Base-by-base conservation (phyloP, 2,888 invertebrate genomes). In the Chrysomela aeneicollis region DNA sequence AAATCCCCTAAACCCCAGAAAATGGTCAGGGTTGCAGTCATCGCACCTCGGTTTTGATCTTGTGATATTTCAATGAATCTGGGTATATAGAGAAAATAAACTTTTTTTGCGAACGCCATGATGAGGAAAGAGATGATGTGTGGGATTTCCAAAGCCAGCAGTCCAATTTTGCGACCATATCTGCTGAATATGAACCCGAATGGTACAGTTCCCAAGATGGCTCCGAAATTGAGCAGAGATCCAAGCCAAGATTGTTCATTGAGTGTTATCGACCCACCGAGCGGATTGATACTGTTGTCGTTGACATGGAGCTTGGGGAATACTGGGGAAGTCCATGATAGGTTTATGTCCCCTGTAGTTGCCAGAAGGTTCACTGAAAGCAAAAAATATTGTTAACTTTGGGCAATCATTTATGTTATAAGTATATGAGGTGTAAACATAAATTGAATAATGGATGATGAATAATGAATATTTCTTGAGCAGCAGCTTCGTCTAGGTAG, bases 21-120 rank as follows among this genome's bases (percentile, higher is more conserved):
- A 46, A 89, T 84, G 74, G 92, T 92, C 63, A 94, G 87, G 65
- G 92, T 88, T 0, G 66, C 66, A 6, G 72, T 67, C 0, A 95
- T 83, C 0, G 92, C 88, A 0, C 95, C 95, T 67, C 95, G 85
- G 10, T 89, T 87, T 17, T 90, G 89, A 65, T 90, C 89, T 84
- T 91, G 81, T 1, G 94, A 88, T 49, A 93, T 91, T 82, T 95
- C 95, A 10, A 86, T 61, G 30, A 85, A 74, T 68, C 86, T 77
- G 17, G 84, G 84, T 1, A 78, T 73, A 66, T 82, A 84, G 51
- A 71, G 76, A 2, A 68, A 49, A 35, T 74, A 68, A n/a, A 76
- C 61, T 19, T 69, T 64, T 4, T 50, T 57, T 6, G 74, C 69
- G 59, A 76, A 70, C 0, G 75, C 73, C 47, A 72, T 66, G 8